Conservation (phyloP, 2,113 vertebrate genomes). For the Antechinus stuartii region DNA sequence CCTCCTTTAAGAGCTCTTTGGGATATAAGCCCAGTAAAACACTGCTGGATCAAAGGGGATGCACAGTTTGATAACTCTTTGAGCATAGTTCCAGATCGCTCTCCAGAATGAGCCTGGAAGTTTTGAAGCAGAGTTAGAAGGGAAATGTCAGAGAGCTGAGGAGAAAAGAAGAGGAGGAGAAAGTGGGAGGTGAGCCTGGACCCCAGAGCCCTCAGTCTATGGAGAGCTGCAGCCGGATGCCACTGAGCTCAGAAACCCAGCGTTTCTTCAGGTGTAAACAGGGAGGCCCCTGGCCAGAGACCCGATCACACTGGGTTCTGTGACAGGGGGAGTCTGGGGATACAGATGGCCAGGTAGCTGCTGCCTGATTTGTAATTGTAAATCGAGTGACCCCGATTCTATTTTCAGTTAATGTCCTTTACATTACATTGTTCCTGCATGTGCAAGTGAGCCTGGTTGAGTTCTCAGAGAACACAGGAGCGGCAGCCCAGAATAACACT, state of each 20-base stretch:
- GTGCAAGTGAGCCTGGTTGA: neutral
- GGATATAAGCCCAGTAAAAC: too few species aligned
- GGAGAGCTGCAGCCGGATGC: neutral
- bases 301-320: neutral
- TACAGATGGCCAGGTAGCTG: neutral
- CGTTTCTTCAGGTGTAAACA: neutral
- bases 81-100: too few species aligned
- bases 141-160: too few species aligned
- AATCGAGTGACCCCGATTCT: neutral
- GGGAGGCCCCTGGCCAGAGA: neutral
- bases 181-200: neutral
- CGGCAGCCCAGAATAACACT: neutral
- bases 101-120: too few species aligned
- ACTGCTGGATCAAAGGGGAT: too few species aligned
- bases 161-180: neutral
- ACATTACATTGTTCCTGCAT: neutral
- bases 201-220: neutral
- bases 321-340: neutral
- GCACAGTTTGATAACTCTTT: too few species aligned
- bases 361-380: too few species aligned
- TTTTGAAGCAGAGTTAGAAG: neutral
- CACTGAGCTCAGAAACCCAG: neutral
- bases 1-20: too few species aligned
- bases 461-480: neutral
- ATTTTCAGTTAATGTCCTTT: neutral